These are phyloP conservation scores for Drosophila sp. DNA, from an alignment of 1,140 invertebrate genomes.

Conservation along the genomic window DNA sequence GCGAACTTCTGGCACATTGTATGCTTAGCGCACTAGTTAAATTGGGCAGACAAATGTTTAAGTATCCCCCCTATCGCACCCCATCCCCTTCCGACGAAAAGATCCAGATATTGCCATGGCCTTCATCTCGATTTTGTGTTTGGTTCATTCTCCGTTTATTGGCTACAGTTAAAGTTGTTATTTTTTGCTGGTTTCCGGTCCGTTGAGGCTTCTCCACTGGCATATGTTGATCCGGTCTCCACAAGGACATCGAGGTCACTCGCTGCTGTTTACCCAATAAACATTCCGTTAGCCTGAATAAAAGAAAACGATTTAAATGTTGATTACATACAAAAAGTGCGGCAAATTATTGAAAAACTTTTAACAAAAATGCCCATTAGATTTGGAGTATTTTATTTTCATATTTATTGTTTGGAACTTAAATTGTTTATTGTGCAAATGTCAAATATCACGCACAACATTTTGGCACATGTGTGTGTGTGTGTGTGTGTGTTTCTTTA, in stretches of 20 bases:
- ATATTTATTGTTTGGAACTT: neutral
- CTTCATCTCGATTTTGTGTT: too few relatives aligned
- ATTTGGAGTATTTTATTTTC: neutral
- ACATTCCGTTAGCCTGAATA: slow-evolving; percentile 21
- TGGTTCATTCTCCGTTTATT: slow-evolving; percentile 10
- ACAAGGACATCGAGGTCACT: slow-evolving; percentile 27
- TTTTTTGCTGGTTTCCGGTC: slow-evolving; percentile 29
- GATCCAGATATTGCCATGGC: too few relatives aligned
- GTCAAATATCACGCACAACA: slow-evolving; percentile 39
- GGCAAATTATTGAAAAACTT: neutral
- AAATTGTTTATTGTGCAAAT: slow-evolving; percentile 21
- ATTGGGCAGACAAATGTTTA: slow-evolving; percentile 70
- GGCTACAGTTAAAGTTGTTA: slow-evolving; percentile 45
- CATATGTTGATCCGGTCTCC: slow-evolving; percentile 33
- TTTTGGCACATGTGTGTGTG: slow-evolving; percentile 30
- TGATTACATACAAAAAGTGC: neutral
- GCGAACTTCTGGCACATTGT: slow-evolving; percentile 39
- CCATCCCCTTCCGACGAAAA: neutral
- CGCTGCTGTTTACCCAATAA: slow-evolving; percentile 32
- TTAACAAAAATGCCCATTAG: neutral
- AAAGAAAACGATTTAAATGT: slow-evolving; percentile 2
- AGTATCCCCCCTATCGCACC: slow-evolving; percentile 4
- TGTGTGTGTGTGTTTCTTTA: slow-evolving; percentile 17
- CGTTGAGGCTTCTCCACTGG: slow-evolving; percentile 24
- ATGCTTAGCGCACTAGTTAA: slow-evolving; percentile 60